Base-by-base conservation (phyloP, 1,140 invertebrate genomes). In the Drosophila ohnishii region DNA sequence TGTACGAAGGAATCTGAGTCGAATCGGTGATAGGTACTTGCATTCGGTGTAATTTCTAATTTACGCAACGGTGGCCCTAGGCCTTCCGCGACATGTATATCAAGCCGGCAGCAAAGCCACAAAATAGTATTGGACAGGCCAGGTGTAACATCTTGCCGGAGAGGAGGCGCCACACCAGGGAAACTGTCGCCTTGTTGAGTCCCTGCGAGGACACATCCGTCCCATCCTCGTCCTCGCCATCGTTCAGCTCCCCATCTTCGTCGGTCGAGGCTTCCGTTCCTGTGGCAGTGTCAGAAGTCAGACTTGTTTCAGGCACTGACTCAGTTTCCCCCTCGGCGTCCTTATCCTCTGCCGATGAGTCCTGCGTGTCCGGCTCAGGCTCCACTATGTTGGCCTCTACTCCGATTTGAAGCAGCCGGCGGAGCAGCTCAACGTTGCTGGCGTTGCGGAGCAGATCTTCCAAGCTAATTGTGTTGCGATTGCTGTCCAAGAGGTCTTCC, bases 81-180 rank as follows among this genome's bases (percentile, higher is more conserved):
- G 48, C 64, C 59, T 86, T 85, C 39, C 82, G 82, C 44, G 77
- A 42, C 10, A 78, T 60, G 37, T 71, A 86, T 34, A 86, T 67
- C 66, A 86, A 65, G 58, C 82, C 67, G 44, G 72, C 56, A 39
- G 82, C 78, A 51, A 86, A 22, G 66, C 78, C 71, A 55, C 82
- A 86, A 14, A 86, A 63, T 25, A 86, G 50, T 47, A 86, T 13
- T 10, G 82, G 80, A 48, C 59, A 62, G 56, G 63, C 63, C 28
- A 84, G 34, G 35, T 45, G 19, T 1, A 74, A 11, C 16, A 75
- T 5, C 32, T 69, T 78, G 55, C 61, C 65, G 4, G 61, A 55
- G 8, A 44, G 40, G 13, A 85, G 7, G 4, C 69, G 61, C 14
- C 63, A n/a, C 13, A 78, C 13, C 35, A 82, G 56, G 16, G 59